phyloP scores from a whole-genome alignment of 2,113 vertebrate species.

The Euleptes europaea region DNA sequence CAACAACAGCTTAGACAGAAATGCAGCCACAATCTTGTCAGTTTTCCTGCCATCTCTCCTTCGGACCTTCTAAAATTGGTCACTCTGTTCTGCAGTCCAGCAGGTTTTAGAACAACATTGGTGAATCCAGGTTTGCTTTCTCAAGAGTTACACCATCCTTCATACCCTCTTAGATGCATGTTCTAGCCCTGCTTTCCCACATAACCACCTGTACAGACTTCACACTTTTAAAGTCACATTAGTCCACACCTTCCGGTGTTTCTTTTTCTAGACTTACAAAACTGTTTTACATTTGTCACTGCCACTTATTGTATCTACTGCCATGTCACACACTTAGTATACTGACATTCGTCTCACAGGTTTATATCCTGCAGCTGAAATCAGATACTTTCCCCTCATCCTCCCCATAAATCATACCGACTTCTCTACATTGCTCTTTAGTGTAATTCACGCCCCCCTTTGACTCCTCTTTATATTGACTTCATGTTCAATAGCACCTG shows the following conservation, averaged over 20 bases:
- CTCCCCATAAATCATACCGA: too few relatives aligned
- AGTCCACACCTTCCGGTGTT: not conserved
- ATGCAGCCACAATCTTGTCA: not conserved
- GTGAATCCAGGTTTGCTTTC: not conserved
- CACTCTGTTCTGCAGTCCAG: not conserved
- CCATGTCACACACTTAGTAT: not conserved
- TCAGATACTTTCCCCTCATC: not conserved
- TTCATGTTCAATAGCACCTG: not conserved
- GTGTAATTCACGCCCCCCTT: not conserved
- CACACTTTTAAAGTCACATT: not conserved
- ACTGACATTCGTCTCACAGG: not conserved
- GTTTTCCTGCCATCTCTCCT: not conserved
- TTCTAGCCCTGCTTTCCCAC: not conserved
- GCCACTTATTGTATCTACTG: not conserved
- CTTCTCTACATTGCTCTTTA: not conserved
- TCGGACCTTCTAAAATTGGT: too few relatives aligned
- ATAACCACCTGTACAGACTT: not conserved
- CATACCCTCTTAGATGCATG: not conserved
- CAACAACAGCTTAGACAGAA: not conserved
- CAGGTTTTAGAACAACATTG: not conserved
- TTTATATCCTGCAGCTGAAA: not conserved
- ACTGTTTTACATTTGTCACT: not conserved
- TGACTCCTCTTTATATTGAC: not conserved
- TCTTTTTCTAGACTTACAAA: not conserved
- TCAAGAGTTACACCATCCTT: not conserved